phyloP scores from a whole-genome alignment of 1,140 invertebrate genomes.

The Atta colombica region DNA sequence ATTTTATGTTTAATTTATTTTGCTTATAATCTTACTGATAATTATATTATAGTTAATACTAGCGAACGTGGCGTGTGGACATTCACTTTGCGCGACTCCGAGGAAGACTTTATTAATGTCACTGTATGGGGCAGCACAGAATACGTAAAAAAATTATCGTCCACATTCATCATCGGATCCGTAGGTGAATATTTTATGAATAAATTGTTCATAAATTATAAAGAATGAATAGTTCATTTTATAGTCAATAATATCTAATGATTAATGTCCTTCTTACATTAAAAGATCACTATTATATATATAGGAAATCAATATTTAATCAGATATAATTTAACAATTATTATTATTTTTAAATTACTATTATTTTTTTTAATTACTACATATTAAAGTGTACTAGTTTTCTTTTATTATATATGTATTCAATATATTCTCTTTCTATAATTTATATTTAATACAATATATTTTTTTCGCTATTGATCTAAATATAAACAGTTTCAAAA shows the following conservation, averaged over 20 bases:
- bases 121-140: conserved; percentile 90
- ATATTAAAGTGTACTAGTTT: too few species aligned
- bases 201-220: background rate
- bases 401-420: background rate
- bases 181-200: conserved; percentile 86
- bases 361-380: too few species aligned
- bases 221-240: background rate
- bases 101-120: conserved; percentile 89
- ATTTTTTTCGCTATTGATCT: background rate
- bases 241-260: background rate
- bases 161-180: conserved; percentile 89
- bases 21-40: too few species aligned
- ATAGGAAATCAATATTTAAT: background rate
- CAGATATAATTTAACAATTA: background rate
- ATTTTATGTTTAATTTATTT: background rate
- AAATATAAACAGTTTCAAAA: background rate
- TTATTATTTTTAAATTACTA: too few species aligned
- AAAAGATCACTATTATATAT: background rate
- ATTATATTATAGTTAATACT: conserved; percentile 70
- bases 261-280: background rate
- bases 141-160: conserved; percentile 87
- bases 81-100: conserved; percentile 90
- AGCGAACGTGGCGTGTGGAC: conserved; percentile 89
- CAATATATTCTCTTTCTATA: too few species aligned
- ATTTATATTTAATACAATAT: background rate